Evolutionary conservation across 2,797 vertebrate genomes (phyloP), one percentile per base, ranked within the genome.

Genomic region (Merluccius polli): DNA sequence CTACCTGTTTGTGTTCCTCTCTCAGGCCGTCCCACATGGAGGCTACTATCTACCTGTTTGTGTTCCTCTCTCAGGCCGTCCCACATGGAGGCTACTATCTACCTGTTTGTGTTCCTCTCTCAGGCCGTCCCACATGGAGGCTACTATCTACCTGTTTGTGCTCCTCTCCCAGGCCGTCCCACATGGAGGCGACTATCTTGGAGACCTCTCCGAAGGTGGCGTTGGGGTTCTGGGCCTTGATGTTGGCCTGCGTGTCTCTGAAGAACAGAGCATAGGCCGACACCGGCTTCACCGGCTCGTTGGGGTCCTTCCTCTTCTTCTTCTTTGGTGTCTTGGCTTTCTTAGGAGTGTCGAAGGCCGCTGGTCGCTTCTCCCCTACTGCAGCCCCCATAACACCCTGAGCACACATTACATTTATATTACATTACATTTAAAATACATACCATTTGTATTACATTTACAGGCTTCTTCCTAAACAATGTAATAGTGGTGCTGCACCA

Each of bases 221-320:
- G 0, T 97, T 99, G 85, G 97, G 98, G 86, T 99, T 99, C 85
- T 98, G 96, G 38, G 97, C 96, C 83, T 99, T 99, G 87, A 99
- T 99, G 89, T 97, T 97, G 0, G 98, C 98, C 91, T 99, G 98
- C 0, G 98, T 99, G 90, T 99, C 98, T 85, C 97, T 95, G 94
- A 99, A 99, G 92, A 99, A 99, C 84, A 99, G 94, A 8, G 98
- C 98, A 0, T 99, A 99, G 73, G 98, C 98, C 0, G 98, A 99
- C 84, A 99, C 98, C 0, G 98, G 98, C 90, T 99, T 99, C 78
- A 97, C 97, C 0, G 97, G 97, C 93, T 98, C 97, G 0, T 98
- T 99, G 73, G 97, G 97, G 79, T 99, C 97, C 95, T 98, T 99
- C 95, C 99, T 99, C 89, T 99, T 99, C 95, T 99, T 99, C 93